phyloP scores from a whole-genome alignment of 2,113 vertebrate species.

The Boulengeromyrus knoepffleri region DNA sequence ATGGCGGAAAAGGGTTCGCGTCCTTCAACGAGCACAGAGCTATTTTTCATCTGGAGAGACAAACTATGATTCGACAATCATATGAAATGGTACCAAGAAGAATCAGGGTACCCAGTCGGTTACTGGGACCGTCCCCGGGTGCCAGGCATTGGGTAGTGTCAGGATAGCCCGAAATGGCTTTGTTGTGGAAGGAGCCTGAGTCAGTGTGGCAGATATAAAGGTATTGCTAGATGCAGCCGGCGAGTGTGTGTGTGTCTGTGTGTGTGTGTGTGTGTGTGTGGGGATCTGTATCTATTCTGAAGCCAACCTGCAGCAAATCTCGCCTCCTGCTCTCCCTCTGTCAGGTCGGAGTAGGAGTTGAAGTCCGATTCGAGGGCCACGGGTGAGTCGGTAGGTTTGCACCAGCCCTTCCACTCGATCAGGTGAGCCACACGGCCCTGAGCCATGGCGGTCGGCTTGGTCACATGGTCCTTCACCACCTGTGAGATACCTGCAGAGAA shows the following conservation, averaged over 20 bases:
- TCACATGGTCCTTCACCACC: slow-evolving; percentile 97
- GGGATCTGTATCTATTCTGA: background rate
- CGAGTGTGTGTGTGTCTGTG: background rate
- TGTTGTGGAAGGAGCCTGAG: background rate
- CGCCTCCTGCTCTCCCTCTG: slow-evolving; percentile 91
- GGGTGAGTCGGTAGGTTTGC: slow-evolving; percentile 81
- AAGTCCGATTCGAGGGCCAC: slow-evolving; percentile 79
- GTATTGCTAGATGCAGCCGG: background rate
- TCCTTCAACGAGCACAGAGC: background rate
- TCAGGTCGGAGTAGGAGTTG: slow-evolving; percentile 90
- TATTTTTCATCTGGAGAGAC: background rate
- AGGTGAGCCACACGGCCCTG: slow-evolving; percentile 94
- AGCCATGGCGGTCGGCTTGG: slow-evolving; percentile 94
- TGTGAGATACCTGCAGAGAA: slow-evolving; percentile 80
- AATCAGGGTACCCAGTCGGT: background rate
- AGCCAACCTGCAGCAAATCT: slow-evolving; percentile 84
- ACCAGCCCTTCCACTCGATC: slow-evolving; percentile 98
- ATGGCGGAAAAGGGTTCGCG: background rate
- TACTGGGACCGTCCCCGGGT: background rate
- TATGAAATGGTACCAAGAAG: background rate
- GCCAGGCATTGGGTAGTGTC: background rate
- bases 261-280: background rate
- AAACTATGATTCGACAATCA: background rate
- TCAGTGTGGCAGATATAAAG: background rate
- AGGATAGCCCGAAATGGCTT: background rate